Evolutionary conservation across 2,888 invertebrate genomes (phyloP).

Genomic region (Parochlus steinenii): DNA sequence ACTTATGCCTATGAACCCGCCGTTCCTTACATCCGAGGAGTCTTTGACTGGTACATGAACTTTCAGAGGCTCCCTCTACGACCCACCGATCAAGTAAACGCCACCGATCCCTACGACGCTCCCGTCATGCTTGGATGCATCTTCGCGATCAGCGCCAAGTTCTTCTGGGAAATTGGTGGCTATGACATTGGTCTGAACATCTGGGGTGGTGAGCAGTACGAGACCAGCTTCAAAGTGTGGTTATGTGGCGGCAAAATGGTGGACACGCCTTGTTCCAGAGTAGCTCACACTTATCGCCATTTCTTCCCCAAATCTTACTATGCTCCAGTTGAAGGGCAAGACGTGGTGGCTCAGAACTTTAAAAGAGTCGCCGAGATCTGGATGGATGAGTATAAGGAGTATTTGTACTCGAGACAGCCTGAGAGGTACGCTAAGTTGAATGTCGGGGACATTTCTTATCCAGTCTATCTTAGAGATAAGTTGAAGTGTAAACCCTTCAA

Average conservation of each 20-base stretch:
- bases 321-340: too few relatives aligned
- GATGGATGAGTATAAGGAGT: conserved; percentile 95
- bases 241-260: conserved; percentile 85
- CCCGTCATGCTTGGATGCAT: conserved; percentile 96
- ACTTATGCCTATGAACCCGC: conserved; percentile 58
- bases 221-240: conserved; percentile 93
- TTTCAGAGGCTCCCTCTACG: conserved; percentile 39
- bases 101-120: conserved; percentile 36
- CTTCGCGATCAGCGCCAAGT: conserved; percentile 79
- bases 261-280: conserved; percentile 83
- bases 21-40: not conserved
- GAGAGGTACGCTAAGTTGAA: conserved; percentile 37
- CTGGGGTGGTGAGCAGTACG: conserved; percentile 98
- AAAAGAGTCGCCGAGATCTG: conserved; percentile 88
- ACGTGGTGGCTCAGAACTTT: too few relatives aligned
- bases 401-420: conserved; percentile 63
- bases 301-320: too few relatives aligned
- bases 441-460: conserved; percentile 70
- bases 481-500: conserved; percentile 81
- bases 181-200: conserved; percentile 85
- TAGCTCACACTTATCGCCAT: conserved; percentile 84
- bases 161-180: conserved; percentile 93
- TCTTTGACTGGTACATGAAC: not conserved
- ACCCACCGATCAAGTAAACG: conserved; percentile 20
- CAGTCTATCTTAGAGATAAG: conserved; percentile 52